Evolutionary conservation across 2,888 invertebrate genomes (phyloP).

Genomic region (Diarsia brunnea): DNA sequence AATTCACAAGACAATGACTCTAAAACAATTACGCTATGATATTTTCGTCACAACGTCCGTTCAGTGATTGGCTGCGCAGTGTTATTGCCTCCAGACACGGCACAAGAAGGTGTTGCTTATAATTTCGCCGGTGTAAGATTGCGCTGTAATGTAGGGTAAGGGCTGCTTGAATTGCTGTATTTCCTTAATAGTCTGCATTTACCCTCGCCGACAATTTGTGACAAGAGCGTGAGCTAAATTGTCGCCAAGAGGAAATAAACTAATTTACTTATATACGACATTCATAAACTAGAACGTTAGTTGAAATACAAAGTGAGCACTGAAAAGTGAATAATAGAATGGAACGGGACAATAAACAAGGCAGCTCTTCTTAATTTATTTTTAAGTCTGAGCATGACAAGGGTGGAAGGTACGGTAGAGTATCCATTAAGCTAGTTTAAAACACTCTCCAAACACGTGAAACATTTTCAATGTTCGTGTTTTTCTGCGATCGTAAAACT

Average conservation of each 20-base stretch:
- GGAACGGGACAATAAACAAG: constrained; percentile 62
- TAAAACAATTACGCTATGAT: constrained; percentile 69
- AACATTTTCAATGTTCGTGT: constrained; percentile 49
- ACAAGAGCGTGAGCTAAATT: constrained; percentile 90
- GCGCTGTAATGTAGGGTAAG: constrained; percentile 89
- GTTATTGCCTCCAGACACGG: constrained; percentile 87
- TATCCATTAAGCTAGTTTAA: constrained; percentile 42
- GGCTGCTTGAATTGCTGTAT: constrained; percentile 90
- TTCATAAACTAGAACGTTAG: constrained; percentile 82
- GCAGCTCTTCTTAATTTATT: constrained; percentile 61
- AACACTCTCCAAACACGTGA: constrained; percentile 45
- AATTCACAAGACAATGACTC: constrained; percentile 40
- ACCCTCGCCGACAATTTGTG: constrained; percentile 90
- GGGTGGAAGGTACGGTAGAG: constrained; percentile 14
- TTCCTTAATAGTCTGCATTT: constrained; percentile 91
- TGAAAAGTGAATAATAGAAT: constrained; percentile 71
- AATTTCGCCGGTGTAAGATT: constrained; percentile 89
- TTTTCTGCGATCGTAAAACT: constrained; percentile 53
- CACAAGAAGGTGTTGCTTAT: constrained; percentile 89
- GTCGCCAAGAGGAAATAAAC: constrained; percentile 90
- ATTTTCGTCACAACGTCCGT: constrained; percentile 74
- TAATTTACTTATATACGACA: constrained; percentile 88
- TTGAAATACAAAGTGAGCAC: constrained; percentile 78
- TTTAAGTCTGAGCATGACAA: constrained; percentile 57
- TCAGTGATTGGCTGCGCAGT: constrained; percentile 71